Evolutionary conservation across 2,888 invertebrate species (phyloP).

Genomic region (Rhagophthalmus giganteus): DNA sequence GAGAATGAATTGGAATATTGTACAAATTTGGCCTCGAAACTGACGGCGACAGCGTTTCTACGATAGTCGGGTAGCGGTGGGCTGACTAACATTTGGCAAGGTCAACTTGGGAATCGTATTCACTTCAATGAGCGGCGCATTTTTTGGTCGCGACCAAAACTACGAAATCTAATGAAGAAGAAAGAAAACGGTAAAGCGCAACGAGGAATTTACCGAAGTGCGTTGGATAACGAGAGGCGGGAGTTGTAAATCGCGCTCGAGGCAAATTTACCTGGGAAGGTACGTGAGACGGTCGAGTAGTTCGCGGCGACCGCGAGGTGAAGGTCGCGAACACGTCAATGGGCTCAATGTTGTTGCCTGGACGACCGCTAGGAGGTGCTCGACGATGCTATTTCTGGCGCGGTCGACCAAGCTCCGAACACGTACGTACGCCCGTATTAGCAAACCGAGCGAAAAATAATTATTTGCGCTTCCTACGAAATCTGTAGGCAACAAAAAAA

Average conservation of each 20-base stretch:
- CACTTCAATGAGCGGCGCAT: neutral
- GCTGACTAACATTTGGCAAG: conserved; percentile 27
- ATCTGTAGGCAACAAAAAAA: too few relatives aligned
- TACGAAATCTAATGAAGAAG: too few relatives aligned
- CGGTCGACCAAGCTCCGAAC: too few relatives aligned
- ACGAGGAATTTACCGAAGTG: conserved; percentile 10
- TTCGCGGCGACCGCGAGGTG: conserved; percentile 47
- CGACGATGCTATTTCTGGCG: too few relatives aligned
- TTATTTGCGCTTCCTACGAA: too few relatives aligned
- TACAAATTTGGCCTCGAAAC: conserved; percentile 26
- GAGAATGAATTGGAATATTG: too few relatives aligned
- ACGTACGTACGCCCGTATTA: too few relatives aligned
- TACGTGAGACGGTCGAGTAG: conserved; percentile 55
- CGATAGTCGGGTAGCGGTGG: conserved; percentile 10
- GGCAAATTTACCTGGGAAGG: conserved; percentile 61
- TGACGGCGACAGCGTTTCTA: conserved; percentile 28
- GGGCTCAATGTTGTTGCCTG: conserved; percentile 43
- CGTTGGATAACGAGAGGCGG: conserved; percentile 6
- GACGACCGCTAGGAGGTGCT: conserved; percentile 42
- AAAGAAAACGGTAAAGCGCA: neutral
- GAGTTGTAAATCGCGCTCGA: conserved; percentile 50
- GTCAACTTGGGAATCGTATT: conserved; percentile 16
- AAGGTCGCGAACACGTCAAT: conserved; percentile 45
- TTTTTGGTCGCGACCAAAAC: too few relatives aligned
- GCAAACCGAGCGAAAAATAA: too few relatives aligned